A percentile compares a stretch with the other conserved stretches of the same genome.
Conservation (phyloP, 1,140 invertebrate species). For the Pseudomyrmex dendroicus region DNA sequence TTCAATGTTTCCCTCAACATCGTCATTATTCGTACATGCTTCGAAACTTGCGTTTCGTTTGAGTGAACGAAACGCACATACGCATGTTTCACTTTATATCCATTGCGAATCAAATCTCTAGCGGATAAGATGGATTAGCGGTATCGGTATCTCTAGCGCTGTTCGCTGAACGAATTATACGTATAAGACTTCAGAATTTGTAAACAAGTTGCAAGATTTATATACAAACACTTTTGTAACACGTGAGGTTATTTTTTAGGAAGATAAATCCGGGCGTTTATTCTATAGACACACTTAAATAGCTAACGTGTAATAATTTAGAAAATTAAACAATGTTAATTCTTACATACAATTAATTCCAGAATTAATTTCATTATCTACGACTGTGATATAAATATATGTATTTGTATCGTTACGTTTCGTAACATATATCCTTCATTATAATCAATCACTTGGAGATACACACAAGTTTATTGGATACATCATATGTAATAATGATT, state of each 20-base stretch:
- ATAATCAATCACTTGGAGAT: conserved; percentile 67
- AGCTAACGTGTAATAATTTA: background rate
- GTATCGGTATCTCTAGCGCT: conserved; percentile 33
- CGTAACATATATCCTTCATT: conserved; percentile 66
- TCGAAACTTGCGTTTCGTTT: conserved; percentile 40
- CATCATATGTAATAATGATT: conserved; percentile 68
- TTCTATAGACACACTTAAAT: conserved; percentile 37
- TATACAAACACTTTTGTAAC: conserved; percentile 28
- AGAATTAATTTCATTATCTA: conserved; percentile 69
- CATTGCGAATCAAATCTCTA: conserved; percentile 57
- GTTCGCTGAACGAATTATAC: background rate
- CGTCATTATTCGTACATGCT: background rate
- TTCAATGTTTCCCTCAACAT: conserved; percentile 18
- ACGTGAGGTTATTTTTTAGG: conserved; percentile 24
- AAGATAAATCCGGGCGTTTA: conserved; percentile 19
- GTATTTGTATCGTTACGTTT: conserved; percentile 74
- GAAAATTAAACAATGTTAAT: no score
- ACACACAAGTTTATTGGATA: conserved; percentile 62
- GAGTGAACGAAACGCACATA: background rate
- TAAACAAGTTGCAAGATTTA: conserved; percentile 11
- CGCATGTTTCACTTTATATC: conserved; percentile 31
- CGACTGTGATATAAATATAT: conserved; percentile 76
- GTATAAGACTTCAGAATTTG: no score
- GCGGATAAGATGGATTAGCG: conserved; percentile 36
- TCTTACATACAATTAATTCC: conserved; percentile 14